A percentile compares a stretch with the other conserved stretches of the same genome.
These are phyloP conservation scores for Eudasyphora cyanicolor DNA, from an alignment of 2,888 invertebrate genomes.

Conservation along the genomic window DNA sequence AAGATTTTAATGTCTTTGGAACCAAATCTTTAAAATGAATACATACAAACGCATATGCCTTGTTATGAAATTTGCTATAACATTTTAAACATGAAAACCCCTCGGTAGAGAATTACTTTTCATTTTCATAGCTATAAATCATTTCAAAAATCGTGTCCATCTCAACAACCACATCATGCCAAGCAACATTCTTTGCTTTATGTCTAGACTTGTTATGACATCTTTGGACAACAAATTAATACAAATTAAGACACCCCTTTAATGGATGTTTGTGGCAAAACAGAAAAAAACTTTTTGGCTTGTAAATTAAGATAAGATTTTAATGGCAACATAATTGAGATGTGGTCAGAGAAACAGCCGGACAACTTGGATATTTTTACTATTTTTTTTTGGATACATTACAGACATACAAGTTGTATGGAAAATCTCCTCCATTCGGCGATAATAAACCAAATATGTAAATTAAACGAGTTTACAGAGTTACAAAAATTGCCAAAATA, in stretches of 20 bases:
- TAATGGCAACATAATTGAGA: conserved; percentile 10
- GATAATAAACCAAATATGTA: not conserved
- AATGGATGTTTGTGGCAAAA: not conserved
- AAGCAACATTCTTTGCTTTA: no score
- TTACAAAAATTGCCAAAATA: conserved; percentile 14
- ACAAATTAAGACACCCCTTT: not conserved
- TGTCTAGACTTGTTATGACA: no score
- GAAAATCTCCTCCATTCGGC: not conserved
- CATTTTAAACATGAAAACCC: no score
- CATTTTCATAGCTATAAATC: no score
- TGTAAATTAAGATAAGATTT: not conserved
- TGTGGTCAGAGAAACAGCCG: not conserved
- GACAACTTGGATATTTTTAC: not conserved
- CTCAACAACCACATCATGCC: no score
- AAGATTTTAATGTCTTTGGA: no score
- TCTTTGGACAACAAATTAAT: no score
- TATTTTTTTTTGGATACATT: not conserved
- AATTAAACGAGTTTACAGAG: conserved; percentile 1
- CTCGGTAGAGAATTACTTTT: no score
- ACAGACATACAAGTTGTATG: not conserved
- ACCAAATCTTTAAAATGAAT: no score
- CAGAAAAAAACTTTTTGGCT: not conserved
- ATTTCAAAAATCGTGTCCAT: no score
- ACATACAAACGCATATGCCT: no score
- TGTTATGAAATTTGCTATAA: no score